Base-by-base conservation (phyloP, 2,797 vertebrate genomes). In the Lacerta viridis region DNA sequence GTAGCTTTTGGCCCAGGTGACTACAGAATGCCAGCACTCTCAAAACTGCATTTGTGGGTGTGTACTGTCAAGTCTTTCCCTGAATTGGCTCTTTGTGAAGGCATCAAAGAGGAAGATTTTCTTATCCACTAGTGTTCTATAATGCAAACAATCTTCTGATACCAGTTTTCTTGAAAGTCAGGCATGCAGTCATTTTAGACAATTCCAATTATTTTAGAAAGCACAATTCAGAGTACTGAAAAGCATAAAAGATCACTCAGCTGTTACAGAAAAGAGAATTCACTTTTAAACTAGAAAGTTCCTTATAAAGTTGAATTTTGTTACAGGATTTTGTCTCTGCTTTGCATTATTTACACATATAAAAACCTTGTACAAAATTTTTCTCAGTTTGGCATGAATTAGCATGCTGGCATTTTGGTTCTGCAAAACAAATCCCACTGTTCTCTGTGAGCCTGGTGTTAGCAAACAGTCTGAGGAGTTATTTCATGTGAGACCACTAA, bases 151-250 rank as follows among this genome's bases (percentile, higher is more conserved):
- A 43, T 81, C 64, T 39, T 64, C 39, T 55, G 50, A 43, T 87
- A 81, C 2, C 18, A 61, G 33, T 74, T 87, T 25, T 25, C 69
- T n/a, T 71, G 11, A 64, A 81, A 74, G 50, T 81, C 55, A 71
- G 46, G 27, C 55, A 36, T 6, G 23, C 39, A 29, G 25, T 72
- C 33, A 33, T 78, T 72, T 87, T 76, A 64, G 82, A 82, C 27
- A 87, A 43, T 43, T 27, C 43, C 66, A 76, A 87, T 76, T 11
- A 87, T 82, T 76, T 81, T 82, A 80, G 72, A 87, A 50, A 76
- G 72, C 29, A 68, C n/a, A 76, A 83, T 17, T 29, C 29, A 66
- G 59, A 61, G 36, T 33, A 46, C 20, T 76, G 50, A 85, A n/a
- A 66, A 29, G 27, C 41, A 80, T 33, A 80, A 41, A 59, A 81